Evolutionary conservation across 2,113 vertebrate species (phyloP).

Genomic region (Neolamprologus sp.): DNA sequence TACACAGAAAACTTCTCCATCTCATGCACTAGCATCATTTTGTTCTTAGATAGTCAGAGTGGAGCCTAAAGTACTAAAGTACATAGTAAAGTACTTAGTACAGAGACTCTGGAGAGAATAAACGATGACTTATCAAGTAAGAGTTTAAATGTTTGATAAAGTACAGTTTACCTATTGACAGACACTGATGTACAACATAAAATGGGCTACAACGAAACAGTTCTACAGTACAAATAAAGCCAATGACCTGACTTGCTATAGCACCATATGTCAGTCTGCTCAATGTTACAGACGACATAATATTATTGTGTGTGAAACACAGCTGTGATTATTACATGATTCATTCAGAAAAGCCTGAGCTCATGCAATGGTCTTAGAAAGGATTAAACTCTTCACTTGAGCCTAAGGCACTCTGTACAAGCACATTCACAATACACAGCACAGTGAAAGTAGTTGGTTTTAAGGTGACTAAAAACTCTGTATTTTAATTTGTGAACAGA

Average conservation of each 20-base stretch:
- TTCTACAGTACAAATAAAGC: not conserved
- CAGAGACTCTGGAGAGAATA: not conserved
- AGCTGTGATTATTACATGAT: not conserved
- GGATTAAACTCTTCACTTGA: not conserved
- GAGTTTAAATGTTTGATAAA: not conserved
- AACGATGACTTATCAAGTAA: not conserved
- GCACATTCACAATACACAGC: not conserved
- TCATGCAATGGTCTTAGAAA: not conserved
- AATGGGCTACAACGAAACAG: not conserved
- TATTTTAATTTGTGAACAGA: not conserved
- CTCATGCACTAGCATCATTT: not conserved
- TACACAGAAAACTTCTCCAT: not conserved
- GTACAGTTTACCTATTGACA: not conserved
- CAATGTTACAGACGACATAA: not conserved
- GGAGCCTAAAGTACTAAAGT: fast-evolving
- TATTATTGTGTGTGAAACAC: not conserved
- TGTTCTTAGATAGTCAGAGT: not conserved
- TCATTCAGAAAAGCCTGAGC: not conserved
- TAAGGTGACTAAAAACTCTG: not conserved
- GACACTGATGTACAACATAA: not conserved
- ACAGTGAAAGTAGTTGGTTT: not conserved
- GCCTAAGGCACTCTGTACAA: not conserved
- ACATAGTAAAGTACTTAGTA: not conserved
- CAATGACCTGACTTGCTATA: not conserved
- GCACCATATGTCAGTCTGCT: not conserved